Evolutionary conservation across 2,888 invertebrate genomes (phyloP), one percentile per base, ranked within the genome.

Genomic region (Tupiocoris notatus): DNA sequence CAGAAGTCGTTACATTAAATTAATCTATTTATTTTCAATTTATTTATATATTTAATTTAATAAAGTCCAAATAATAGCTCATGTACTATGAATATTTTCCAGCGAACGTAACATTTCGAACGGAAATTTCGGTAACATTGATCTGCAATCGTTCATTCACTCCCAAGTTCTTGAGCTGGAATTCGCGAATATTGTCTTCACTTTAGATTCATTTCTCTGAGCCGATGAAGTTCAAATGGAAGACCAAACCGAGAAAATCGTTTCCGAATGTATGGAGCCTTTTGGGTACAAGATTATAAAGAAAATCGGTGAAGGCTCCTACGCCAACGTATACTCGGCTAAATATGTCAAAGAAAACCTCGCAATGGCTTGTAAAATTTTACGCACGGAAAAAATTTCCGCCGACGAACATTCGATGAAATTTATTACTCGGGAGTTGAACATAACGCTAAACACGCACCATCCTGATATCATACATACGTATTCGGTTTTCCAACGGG

Each of bases 401-500:
- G 17, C 0, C 0, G 73, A 73, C 61, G 92, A 94, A 16, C 23
- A 21, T 16, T 20, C 64, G 12, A 18, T 56, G 39, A 73, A 73
- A 16, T 73, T 73, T 39, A 23, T 73, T 6, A 63, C 62, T 12
- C 21, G 73, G 16, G 73, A 73, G 20, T 63, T 73, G 22, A 73
- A 73, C 22, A 63, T 73, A 9, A 63, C 64, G 1, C 57, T 64
- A 18, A 63, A 63, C 80, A 83, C 94, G 61, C 90, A 91, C 82
- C 94, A 95, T 83, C 92, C 92, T 0, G 91, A 94, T 82, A 88
- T 94, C 23, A 88, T 94, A 3, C 89, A 91, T 82, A 89, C 93
- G 24, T 91, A 91, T 80, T 91, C 91, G 82, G 90, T 93, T 80
- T 89, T 91, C 81, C 90, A 91, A 82, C 86, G 90, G 16, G 87